Evolutionary conservation across 1,140 invertebrate species (phyloP).

Genomic region (Aphaenogaster ashmeadi): DNA sequence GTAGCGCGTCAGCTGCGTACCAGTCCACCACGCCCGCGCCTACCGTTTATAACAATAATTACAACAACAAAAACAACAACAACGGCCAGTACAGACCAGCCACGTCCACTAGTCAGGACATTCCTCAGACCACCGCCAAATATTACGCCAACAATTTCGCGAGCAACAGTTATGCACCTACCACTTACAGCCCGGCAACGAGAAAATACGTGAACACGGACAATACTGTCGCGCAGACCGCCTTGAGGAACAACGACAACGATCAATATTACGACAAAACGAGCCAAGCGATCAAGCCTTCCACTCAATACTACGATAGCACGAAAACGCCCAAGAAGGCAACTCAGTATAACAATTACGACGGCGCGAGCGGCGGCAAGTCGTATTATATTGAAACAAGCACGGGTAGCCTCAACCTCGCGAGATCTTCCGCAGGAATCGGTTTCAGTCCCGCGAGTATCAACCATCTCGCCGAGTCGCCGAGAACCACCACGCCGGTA

Average conservation of each 20-base stretch:
- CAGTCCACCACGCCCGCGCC: slow-evolving; percentile 77
- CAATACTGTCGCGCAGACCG: slow-evolving; percentile 60
- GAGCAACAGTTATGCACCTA: slow-evolving; percentile 86
- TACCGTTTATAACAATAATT: slow-evolving; percentile 78
- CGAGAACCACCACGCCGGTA: slow-evolving; percentile 83
- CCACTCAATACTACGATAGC: slow-evolving; percentile 80
- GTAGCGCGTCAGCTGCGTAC: slow-evolving; percentile 78
- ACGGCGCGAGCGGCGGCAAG: slow-evolving; percentile 78
- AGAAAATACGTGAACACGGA: slow-evolving; percentile 77
- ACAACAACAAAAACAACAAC: slow-evolving; percentile 76
- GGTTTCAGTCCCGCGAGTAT: slow-evolving; percentile 86
- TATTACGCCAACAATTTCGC: slow-evolving; percentile 86
- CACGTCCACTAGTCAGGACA: slow-evolving; percentile 73
- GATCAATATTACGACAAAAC: slow-evolving; percentile 78
- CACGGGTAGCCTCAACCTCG: slow-evolving; percentile 80
- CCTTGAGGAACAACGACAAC: slow-evolving; percentile 64
- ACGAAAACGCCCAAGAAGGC: slow-evolving; percentile 82
- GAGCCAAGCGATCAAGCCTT: slow-evolving; percentile 74
- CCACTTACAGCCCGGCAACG: slow-evolving; percentile 85
- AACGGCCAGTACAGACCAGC: slow-evolving; percentile 71
- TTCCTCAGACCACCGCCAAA: slow-evolving; percentile 76
- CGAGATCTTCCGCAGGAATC: slow-evolving; percentile 81
- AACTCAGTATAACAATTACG: slow-evolving; percentile 82
- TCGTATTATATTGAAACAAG: slow-evolving; percentile 81
- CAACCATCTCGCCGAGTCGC: slow-evolving; percentile 85